phyloP scores from a whole-genome alignment of 2,113 vertebrate species.

The Sarotherodon lohbergeri region DNA sequence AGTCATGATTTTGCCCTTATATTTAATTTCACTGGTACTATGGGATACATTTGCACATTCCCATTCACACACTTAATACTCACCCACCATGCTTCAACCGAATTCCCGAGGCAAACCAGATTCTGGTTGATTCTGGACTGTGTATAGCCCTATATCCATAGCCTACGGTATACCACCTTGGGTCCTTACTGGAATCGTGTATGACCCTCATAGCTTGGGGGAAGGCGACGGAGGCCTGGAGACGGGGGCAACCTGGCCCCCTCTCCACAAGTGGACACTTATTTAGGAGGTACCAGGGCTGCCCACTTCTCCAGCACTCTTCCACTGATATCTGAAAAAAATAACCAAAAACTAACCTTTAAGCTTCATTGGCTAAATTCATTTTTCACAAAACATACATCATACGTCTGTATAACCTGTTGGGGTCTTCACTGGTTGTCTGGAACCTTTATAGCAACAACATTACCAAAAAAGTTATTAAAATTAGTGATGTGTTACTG shows the following conservation, averaged over 20 bases:
- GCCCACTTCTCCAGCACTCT: not conserved
- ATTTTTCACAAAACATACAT: not conserved
- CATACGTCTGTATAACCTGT: not conserved
- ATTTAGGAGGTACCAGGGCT: not conserved
- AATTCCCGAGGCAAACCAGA: not conserved
- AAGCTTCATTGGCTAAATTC: not conserved
- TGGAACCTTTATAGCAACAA: not conserved
- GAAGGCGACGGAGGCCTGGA: not conserved
- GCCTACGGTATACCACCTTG: not conserved
- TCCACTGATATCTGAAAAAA: not conserved
- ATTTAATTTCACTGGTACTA: not conserved
- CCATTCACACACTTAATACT: not conserved
- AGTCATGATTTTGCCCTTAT: not conserved
- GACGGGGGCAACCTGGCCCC: not conserved
- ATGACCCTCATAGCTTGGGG: not conserved
- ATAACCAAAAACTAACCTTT: not conserved
- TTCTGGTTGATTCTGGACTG: not conserved
- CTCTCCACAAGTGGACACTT: not conserved
- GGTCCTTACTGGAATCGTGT: not conserved
- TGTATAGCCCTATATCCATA: not conserved
- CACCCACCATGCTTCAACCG: not conserved
- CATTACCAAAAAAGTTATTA: not conserved
- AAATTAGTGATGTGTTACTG: not conserved
- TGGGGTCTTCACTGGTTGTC: not conserved
- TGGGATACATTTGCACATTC: not conserved